These are phyloP conservation scores for Antheraea pernyi DNA, from an alignment of 1,140 invertebrate species.

Conservation along the genomic window DNA sequence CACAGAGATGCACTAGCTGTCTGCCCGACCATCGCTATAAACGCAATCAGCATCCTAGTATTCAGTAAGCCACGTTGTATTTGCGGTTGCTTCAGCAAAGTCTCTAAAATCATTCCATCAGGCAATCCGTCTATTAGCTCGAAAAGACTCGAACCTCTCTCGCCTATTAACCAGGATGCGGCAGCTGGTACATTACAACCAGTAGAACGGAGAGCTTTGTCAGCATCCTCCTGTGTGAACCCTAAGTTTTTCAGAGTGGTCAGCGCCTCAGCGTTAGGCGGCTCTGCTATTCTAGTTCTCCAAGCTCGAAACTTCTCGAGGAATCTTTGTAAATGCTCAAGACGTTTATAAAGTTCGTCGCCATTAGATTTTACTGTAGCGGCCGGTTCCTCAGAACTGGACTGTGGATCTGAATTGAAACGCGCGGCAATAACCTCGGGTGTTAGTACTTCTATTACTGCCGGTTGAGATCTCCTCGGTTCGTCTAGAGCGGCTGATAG, in stretches of 20 bases:
- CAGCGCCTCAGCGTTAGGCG: conserved; percentile 53
- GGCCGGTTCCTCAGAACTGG: conserved; percentile 14
- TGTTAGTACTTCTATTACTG: conserved; percentile 58
- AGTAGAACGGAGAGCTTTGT: conserved; percentile 48
- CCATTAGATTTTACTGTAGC: conserved; percentile 17
- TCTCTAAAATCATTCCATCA: conserved; percentile 56
- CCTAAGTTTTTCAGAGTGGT: conserved; percentile 54
- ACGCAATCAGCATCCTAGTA: conserved; percentile 68
- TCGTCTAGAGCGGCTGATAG: conserved; percentile 60
- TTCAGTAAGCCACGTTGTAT: conserved; percentile 66
- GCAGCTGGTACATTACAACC: conserved; percentile 65
- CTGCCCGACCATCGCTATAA: conserved; percentile 69
- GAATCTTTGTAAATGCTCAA: conserved; percentile 58
- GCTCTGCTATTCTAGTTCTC: conserved; percentile 48
- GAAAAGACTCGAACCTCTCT: conserved; percentile 55
- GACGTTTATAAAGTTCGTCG: conserved; percentile 42
- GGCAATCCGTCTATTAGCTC: conserved; percentile 62
- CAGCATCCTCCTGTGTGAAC: conserved; percentile 48
- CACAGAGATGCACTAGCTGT: conserved; percentile 60
- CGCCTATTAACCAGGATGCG: conserved; percentile 62
- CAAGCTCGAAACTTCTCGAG: conserved; percentile 62
- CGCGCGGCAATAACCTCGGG: conserved; percentile 57
- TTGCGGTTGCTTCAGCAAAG: conserved; percentile 63
- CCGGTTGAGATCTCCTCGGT: conserved; percentile 37
- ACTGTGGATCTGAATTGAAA: conserved; percentile 30